Evolutionary conservation across 2,797 vertebrate genomes (phyloP).

Genomic region (Tadarida brasiliensis): DNA sequence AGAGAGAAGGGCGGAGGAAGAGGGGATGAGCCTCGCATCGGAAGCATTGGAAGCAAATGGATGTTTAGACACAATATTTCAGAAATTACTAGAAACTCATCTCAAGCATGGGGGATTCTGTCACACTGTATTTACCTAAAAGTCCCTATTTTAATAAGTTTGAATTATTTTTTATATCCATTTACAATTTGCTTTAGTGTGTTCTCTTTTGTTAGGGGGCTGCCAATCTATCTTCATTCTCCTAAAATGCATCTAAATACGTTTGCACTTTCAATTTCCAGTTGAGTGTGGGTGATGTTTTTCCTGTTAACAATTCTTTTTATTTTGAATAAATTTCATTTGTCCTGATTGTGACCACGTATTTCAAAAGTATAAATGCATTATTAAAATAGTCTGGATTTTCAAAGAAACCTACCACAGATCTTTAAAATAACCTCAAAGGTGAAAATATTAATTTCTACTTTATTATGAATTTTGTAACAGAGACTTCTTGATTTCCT

Average conservation of each 20-base stretch:
- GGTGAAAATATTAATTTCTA: neutral
- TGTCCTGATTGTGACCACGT: neutral
- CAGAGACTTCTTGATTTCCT: neutral
- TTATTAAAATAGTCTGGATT: neutral
- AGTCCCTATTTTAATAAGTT: neutral
- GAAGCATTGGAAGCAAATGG: neutral
- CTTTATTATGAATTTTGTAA: neutral
- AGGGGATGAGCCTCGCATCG: neutral
- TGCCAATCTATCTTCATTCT: neutral
- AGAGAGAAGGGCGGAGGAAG: neutral
- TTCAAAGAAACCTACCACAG: neutral
- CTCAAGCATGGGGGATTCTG: neutral
- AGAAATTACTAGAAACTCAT: neutral
- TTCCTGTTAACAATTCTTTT: constrained; percentile 16
- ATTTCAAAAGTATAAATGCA: neutral
- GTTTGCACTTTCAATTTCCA: neutral
- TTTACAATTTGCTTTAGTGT: neutral
- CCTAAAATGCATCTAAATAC: neutral
- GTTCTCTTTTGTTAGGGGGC: neutral
- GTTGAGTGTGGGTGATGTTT: neutral
- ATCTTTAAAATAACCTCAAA: neutral
- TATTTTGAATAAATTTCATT: neutral
- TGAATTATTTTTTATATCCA: neutral
- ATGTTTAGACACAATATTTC: neutral
- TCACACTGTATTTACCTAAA: neutral